A percentile compares a stretch with the other conserved stretches of the same genome.
Conservation (phyloP, 92 coral and sea anemone species). For the Blastomussa wellsi region DNA sequence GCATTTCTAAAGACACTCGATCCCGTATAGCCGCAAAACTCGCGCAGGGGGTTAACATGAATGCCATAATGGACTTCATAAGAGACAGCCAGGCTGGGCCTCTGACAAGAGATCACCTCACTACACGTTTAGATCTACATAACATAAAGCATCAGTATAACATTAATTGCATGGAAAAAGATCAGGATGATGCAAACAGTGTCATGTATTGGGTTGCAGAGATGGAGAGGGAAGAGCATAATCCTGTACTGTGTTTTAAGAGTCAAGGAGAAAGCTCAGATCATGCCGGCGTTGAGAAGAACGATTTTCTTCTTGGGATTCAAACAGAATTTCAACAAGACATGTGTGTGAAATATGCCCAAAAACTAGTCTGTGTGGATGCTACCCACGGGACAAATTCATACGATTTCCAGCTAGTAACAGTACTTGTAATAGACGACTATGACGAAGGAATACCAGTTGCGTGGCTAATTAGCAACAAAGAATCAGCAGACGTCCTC, state of each 20-base stretch:
- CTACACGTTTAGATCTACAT: slow-evolving; percentile 20
- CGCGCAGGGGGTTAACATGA: slow-evolving; percentile 40
- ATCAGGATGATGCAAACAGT: slow-evolving; percentile 20
- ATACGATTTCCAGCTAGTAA: slow-evolving; percentile 45
- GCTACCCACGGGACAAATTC: slow-evolving; percentile 20
- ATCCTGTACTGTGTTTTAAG: slow-evolving; percentile 37
- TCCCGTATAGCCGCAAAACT: slow-evolving; percentile 31
- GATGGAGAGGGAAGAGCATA: slow-evolving; percentile 16
- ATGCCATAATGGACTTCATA: slow-evolving; percentile 27
- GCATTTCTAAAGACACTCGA: slow-evolving; percentile 38
- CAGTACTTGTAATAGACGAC: slow-evolving; percentile 41
- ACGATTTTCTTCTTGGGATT: slow-evolving; percentile 35
- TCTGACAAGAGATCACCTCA: slow-evolving; percentile 39
- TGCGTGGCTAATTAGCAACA: slow-evolving; percentile 49
- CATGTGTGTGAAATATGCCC: slow-evolving; percentile 23
- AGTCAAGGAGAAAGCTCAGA: slow-evolving; percentile 18
- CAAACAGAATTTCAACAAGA: slow-evolving; percentile 48
- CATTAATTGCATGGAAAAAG: slow-evolving; percentile 17
- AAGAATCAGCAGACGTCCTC: slow-evolving; percentile 13
- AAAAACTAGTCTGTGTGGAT: slow-evolving; percentile 32
- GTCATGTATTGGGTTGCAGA: slow-evolving; percentile 22
- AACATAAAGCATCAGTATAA: slow-evolving; percentile 53
- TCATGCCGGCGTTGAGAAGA: background rate
- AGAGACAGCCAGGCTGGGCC: slow-evolving; percentile 17
- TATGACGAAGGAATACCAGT: slow-evolving; percentile 48